These are phyloP conservation scores for Drosophila hydei DNA, from an alignment of 1,140 invertebrate species.

Conservation along the genomic window DNA sequence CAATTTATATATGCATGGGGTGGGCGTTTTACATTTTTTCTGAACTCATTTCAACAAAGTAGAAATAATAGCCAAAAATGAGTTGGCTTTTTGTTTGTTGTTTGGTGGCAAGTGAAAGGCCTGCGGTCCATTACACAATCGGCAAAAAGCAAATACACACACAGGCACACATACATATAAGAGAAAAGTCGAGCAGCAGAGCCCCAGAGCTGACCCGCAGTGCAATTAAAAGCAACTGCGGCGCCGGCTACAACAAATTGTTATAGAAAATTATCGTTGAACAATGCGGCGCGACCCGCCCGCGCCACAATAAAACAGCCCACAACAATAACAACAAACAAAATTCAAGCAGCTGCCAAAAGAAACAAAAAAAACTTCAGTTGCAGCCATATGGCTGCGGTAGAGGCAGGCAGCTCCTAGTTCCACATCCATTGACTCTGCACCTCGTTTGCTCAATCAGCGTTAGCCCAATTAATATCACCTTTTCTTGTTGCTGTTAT, in stretches of 20 bases:
- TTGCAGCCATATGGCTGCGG: conserved; percentile 41
- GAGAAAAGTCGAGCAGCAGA: conserved; percentile 38
- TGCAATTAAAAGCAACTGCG: conserved; percentile 58
- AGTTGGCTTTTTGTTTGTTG: conserved; percentile 65
- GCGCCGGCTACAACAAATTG: conserved; percentile 71
- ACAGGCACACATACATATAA: background rate
- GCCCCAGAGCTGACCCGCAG: conserved; percentile 37
- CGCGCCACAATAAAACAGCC: conserved; percentile 33
- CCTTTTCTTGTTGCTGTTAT: conserved; percentile 13
- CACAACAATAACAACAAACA: conserved; percentile 4
- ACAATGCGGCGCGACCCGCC: conserved; percentile 42
- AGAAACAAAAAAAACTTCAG: conserved; percentile 22
- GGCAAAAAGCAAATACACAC: conserved; percentile 26
- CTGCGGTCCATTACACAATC: conserved; percentile 72
- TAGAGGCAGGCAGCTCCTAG: conserved; percentile 15
- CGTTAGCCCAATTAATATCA: conserved; percentile 70
- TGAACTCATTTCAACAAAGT: conserved; percentile 79
- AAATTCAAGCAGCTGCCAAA: conserved; percentile 42
- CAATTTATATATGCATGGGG: conserved; percentile 48
- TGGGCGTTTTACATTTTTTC: conserved; percentile 63
- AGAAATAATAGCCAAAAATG: conserved; percentile 73
- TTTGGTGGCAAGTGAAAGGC: conserved; percentile 68
- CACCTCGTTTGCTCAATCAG: conserved; percentile 52
- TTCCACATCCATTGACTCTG: conserved; percentile 45
- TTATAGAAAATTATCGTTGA: conserved; percentile 56